phyloP scores from a whole-genome alignment of 2,797 vertebrate genomes.

The Lepus townsendii region DNA sequence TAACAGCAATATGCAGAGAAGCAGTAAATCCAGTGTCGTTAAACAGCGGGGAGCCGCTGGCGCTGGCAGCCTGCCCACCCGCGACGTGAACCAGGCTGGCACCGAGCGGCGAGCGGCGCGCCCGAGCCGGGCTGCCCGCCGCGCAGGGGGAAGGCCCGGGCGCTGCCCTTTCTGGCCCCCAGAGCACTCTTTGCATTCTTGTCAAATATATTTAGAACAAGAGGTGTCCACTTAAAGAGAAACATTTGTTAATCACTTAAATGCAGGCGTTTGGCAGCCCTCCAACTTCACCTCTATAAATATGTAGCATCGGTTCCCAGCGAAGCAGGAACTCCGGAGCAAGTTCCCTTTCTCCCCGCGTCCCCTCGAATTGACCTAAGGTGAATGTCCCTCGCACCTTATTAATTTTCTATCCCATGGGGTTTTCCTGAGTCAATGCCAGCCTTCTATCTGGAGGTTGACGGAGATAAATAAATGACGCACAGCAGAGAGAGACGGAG shows the following conservation, averaged over 20 bases:
- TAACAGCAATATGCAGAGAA: conserved; percentile 94
- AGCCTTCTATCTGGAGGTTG: conserved; percentile 76
- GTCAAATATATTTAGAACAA: conserved; percentile 94
- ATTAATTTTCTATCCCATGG: conserved; percentile 80
- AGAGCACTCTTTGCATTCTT: conserved; percentile 89
- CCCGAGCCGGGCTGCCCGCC: conserved; percentile 87
- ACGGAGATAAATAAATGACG: conserved; percentile 82
- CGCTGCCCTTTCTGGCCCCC: conserved; percentile 88
- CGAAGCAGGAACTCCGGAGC: conserved; percentile 84
- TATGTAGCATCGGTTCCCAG: conserved; percentile 89
- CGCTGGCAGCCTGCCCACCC: conserved; percentile 93
- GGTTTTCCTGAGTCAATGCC: conserved; percentile 73
- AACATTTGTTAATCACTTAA: conserved; percentile 95
- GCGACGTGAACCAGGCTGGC: conserved; percentile 89
- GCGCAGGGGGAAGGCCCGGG: conserved; percentile 86
- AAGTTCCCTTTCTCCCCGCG: conserved; percentile 44
- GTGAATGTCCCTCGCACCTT: conserved; percentile 72
- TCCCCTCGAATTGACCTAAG: conserved; percentile 81
- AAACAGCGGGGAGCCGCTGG: conserved; percentile 94
- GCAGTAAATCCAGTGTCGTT: conserved; percentile 97
- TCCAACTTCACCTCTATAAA: conserved; percentile 93
- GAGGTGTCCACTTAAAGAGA: conserved; percentile 94
- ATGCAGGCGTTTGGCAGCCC: conserved; percentile 91
- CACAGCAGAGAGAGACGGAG: conserved; percentile 61
- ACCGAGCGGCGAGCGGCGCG: conserved; percentile 81